These are phyloP conservation scores for Hoplostethus atlanticus DNA, from an alignment of 2,797 vertebrate species.

Conservation along the genomic window DNA sequence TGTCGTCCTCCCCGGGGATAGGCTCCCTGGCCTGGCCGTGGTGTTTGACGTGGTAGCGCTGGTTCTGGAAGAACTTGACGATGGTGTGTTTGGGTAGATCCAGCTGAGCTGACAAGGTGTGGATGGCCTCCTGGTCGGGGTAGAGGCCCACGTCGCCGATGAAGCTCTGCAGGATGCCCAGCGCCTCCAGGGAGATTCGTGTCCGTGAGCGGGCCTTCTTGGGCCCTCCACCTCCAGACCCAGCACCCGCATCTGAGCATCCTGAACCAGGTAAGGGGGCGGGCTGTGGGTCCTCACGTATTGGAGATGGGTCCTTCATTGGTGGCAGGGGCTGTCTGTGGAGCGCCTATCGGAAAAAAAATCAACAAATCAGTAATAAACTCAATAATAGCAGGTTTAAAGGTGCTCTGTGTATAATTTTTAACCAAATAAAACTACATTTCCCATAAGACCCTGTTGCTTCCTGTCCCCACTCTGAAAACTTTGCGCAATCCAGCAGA, in stretches of 20 bases:
- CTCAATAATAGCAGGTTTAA: background rate
- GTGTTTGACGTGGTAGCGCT: constrained; percentile 97
- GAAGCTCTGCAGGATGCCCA: constrained; percentile 98
- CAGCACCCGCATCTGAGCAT: constrained; percentile 35
- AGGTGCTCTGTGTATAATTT: background rate
- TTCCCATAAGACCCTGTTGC: no score
- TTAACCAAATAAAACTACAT: no score
- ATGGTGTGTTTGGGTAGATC: constrained; percentile 99
- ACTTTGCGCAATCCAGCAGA: no score
- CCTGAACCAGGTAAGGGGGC: constrained; percentile 70
- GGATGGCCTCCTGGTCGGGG: constrained; percentile 98
- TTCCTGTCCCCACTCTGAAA: no score
- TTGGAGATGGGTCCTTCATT: constrained; percentile 86
- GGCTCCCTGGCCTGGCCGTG: constrained; percentile 91
- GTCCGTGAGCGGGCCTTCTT: constrained; percentile 93
- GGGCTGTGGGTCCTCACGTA: constrained; percentile 85
- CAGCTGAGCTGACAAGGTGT: constrained; percentile 97
- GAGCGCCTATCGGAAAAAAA: constrained; percentile 79
- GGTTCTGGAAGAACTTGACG: constrained; percentile 99
- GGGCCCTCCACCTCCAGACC: constrained; percentile 77
- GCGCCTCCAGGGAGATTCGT: constrained; percentile 95
- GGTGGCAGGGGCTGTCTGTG: constrained; percentile 89
- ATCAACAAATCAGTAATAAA: constrained; percentile 15
- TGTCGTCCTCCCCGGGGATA: constrained; percentile 54
- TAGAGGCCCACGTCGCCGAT: constrained; percentile 98